phyloP scores from a whole-genome alignment of 2,113 vertebrate genomes.

The Ivindomyrus marchei region DNA sequence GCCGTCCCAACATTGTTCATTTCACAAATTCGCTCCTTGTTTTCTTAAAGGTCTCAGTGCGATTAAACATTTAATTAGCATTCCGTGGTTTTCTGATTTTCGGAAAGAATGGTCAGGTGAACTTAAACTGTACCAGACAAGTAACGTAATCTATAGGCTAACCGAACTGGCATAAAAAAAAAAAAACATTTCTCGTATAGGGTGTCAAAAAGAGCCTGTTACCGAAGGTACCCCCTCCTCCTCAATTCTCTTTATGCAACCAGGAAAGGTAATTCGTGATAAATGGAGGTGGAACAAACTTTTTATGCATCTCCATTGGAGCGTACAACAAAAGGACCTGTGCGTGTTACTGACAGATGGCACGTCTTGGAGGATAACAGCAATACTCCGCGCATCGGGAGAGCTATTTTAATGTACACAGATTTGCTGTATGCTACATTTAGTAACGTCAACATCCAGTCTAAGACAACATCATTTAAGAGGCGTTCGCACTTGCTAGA shows the following conservation, averaged over 20 bases:
- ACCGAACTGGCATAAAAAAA: neutral
- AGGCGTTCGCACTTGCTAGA: neutral
- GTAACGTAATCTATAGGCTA: neutral
- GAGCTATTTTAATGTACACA: slow-evolving; percentile 2
- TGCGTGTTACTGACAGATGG: slow-evolving; percentile 7
- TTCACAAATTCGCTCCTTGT: neutral
- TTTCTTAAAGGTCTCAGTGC: slow-evolving; percentile 40
- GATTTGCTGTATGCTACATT: neutral
- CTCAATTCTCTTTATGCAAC: neutral
- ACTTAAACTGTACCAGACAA: slow-evolving; percentile 27
- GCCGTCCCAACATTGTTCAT: neutral
- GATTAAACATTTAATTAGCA: slow-evolving; percentile 53
- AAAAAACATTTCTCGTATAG: neutral
- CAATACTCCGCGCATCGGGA: neutral
- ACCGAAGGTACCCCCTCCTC: neutral
- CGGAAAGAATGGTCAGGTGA: slow-evolving; percentile 44
- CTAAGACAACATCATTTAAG: neutral
- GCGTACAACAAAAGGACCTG: neutral
- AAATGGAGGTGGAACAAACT: slow-evolving; percentile 4
- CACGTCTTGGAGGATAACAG: neutral
- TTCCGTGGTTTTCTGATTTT: slow-evolving; percentile 47
- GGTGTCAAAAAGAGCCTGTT: neutral
- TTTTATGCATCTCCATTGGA: neutral
- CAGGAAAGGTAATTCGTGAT: neutral
- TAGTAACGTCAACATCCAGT: neutral